Percentiles rank a stretch among this genome's conserved stretches.
Conservation (phyloP, 2,888 invertebrate species). For the Penaeus monodon region DNA sequence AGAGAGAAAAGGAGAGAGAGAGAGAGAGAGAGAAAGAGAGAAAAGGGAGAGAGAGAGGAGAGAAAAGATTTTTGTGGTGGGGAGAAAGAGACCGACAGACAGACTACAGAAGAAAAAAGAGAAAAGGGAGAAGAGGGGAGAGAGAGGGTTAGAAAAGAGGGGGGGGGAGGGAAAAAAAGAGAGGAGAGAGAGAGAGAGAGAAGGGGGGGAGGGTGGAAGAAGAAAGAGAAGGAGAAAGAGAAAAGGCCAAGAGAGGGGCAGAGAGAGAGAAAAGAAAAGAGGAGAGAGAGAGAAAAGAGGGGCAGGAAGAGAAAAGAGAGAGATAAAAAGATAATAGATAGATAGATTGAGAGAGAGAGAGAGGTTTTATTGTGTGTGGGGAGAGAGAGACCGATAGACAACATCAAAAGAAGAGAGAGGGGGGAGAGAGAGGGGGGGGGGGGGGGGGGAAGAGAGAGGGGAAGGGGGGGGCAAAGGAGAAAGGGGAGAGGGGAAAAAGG, state of each 20-base stretch:
- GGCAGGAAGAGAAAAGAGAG: neutral
- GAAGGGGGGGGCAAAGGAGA: neutral
- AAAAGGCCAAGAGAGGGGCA: too few relatives aligned
- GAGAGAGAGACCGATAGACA: neutral
- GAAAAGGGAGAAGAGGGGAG: too few relatives aligned
- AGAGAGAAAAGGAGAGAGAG: neutral
- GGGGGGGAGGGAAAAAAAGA: neutral
- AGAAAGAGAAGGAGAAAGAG: neutral
- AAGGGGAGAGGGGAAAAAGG: neutral
- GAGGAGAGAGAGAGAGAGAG: neutral
- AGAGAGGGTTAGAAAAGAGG: neutral
- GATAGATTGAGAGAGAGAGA: too few relatives aligned
- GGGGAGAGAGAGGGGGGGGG: constrained; percentile 1
- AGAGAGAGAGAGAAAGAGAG: neutral
- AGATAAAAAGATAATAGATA: too few relatives aligned
- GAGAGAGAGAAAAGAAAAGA: constrained; percentile 1
- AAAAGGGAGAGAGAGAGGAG: neutral
- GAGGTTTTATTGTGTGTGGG: neutral
- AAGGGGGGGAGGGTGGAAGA: neutral
- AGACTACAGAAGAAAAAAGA: neutral
- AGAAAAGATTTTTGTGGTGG: neutral
- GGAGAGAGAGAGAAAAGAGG: constrained; percentile 1
- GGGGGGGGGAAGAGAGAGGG: constrained; percentile 11
- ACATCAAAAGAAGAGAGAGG: neutral
- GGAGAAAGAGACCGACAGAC: neutral